phyloP scores from a whole-genome alignment of 2,797 vertebrate species.

The Pteronotus mesoamericanus region DNA sequence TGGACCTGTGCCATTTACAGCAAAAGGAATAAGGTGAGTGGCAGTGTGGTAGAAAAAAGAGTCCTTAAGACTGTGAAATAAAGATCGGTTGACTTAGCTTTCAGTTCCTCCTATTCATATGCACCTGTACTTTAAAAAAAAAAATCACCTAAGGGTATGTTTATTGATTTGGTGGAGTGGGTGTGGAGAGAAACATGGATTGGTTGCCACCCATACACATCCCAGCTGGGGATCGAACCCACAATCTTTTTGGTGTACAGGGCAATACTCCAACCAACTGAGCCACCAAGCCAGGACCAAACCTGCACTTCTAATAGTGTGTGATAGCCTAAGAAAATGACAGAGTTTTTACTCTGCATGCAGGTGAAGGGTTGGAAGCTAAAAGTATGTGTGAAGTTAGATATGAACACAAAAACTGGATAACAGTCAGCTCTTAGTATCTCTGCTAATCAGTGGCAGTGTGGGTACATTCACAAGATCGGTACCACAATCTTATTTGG shows the following conservation, averaged over 20 bases:
- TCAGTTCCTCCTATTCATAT: background rate
- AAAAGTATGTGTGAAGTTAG: background rate
- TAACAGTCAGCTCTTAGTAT: background rate
- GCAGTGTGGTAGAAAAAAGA: background rate
- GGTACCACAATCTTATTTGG: background rate
- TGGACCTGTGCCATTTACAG: slow-evolving; percentile 91
- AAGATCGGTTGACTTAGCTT: background rate
- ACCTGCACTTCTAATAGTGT: background rate
- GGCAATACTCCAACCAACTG: background rate
- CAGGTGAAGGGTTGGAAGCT: background rate
- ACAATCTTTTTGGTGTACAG: background rate
- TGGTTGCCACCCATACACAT: background rate
- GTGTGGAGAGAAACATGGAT: background rate
- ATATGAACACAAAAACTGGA: background rate
- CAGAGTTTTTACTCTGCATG: background rate
- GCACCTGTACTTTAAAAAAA: background rate
- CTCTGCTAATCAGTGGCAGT: background rate
- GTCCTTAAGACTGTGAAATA: background rate
- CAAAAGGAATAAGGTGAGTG: slow-evolving; percentile 88
- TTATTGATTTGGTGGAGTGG: background rate
- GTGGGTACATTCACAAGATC: background rate
- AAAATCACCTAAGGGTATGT: background rate
- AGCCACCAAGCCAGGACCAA: background rate
- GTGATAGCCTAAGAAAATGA: background rate
- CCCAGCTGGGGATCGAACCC: background rate